Base-by-base conservation (phyloP, 2,888 invertebrate species). In the Augochlorella aurata region DNA sequence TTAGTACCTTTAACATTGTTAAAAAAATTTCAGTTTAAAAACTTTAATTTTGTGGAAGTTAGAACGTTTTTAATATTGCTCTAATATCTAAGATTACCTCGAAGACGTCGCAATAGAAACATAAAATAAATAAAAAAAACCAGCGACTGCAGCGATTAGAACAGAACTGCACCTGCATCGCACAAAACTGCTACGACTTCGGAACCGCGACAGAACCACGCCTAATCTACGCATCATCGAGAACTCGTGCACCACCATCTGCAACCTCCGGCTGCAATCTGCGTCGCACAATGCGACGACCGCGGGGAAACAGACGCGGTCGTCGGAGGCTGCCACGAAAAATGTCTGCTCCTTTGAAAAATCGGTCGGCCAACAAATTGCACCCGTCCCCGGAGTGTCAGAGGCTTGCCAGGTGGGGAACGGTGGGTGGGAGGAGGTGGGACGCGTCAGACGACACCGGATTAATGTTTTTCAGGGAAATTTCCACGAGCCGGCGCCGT, bases 401-500 rank as follows among this genome's bases (percentile, higher is more conserved):
- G 61, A 29, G 24, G 24, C 16, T 16, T 16, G 16, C 61, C 61
- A 18, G 61, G 61, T 24, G 61, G 29, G 29, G 29, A 24, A 29
- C 29, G 24, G 24, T 29, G 29, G 63, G 18, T 10, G 44, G n/a
- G 3, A 18, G 10, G 10, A 9, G 4, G 63, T 18, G 9, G 63
- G 18, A 9, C 10, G 10, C 24, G 68, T 18, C 69, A 65, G 74
- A 47, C 74, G 71, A 12, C 44, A 9, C 2, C n/a, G 70, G 38
- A 82, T 82, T 76, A 82, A 44, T 69, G 75, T 75, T 83, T 79
- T 75, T 66, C 77, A 73, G 21, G 63, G 65, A 68, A 76, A 72
- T 79, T 83, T 83, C 75, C 75, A 66, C 69, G 44, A n/a, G n/a
- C 45, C 29, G 65, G 47, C 77, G 61, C 38, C 77, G 44, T 1